phyloP scores from a whole-genome alignment of 2,888 invertebrate genomes.

The Oligia strigilis region DNA sequence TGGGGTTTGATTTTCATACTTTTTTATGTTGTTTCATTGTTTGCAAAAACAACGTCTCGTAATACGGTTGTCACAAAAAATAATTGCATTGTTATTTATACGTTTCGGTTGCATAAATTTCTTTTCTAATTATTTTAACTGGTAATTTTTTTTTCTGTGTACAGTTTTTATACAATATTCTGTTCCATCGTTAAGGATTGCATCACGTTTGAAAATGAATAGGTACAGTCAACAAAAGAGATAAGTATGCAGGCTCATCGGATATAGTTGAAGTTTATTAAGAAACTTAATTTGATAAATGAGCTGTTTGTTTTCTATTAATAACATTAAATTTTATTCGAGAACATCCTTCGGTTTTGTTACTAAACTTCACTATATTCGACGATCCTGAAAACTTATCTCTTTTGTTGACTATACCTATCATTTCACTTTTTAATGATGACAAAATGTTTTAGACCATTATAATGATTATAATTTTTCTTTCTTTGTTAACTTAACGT shows the following conservation, averaged over 20 bases:
- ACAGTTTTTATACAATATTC: background rate
- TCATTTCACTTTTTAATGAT: background rate
- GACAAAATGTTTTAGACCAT: background rate
- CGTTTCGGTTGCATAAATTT: conserved; percentile 77
- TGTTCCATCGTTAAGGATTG: background rate
- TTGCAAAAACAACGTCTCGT: conserved; percentile 89
- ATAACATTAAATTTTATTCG: too few species aligned
- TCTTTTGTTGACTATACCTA: too few species aligned
- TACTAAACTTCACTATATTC: too few species aligned
- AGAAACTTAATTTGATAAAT: too few species aligned
- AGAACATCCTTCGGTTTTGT: too few species aligned
- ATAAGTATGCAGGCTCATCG: too few species aligned
- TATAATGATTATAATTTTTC: too few species aligned
- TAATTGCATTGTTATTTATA: conserved; percentile 88
- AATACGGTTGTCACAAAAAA: conserved; percentile 89
- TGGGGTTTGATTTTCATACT: conserved; percentile 88
- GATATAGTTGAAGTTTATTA: too few species aligned
- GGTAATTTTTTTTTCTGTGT: background rate
- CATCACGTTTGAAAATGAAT: background rate
- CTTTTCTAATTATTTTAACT: conserved; percentile 36
- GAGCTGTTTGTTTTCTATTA: too few species aligned
- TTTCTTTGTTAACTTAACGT: too few species aligned
- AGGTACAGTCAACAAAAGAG: too few species aligned
- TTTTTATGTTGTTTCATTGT: conserved; percentile 80
- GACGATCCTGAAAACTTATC: too few species aligned